These are phyloP conservation scores for Agrilus planipennis DNA, from an alignment of 1,140 invertebrate genomes.

Conservation along the genomic window DNA sequence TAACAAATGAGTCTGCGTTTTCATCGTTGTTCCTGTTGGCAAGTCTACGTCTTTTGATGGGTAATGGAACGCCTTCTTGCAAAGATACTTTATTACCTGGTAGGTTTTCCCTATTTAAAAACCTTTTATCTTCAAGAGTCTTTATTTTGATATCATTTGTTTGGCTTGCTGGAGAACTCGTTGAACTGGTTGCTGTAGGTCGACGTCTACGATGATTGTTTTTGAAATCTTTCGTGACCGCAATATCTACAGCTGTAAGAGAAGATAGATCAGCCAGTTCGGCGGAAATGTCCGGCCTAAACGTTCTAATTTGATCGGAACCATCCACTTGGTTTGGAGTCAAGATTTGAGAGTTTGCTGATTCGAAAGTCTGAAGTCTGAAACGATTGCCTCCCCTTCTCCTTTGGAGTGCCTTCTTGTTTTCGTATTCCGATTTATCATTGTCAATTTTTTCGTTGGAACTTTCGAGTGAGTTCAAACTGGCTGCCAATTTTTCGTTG, in stretches of 20 bases:
- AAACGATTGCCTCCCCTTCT: constrained; percentile 1
- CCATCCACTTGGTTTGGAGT: not conserved
- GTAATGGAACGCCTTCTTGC: too few species aligned
- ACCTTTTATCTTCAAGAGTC: too few species aligned
- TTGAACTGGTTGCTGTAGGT: constrained; percentile 10
- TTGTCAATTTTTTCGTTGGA: constrained; percentile 2
- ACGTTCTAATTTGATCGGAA: constrained; percentile 8
- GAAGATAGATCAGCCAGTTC: constrained; percentile 33
- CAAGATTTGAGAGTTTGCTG: too few species aligned
- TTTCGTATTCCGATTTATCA: constrained; percentile 4
- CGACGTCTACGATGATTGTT: too few species aligned
- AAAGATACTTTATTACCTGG: too few species aligned
- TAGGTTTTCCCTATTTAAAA: too few species aligned
- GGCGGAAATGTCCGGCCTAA: constrained; percentile 20
- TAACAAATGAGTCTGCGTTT: too few species aligned
- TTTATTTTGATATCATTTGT: too few species aligned
- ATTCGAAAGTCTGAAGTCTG: constrained; percentile 4
- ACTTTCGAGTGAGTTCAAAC: not conserved
- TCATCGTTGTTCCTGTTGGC: too few species aligned
- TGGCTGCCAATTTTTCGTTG: not conserved
- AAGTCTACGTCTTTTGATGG: too few species aligned
- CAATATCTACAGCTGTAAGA: constrained; percentile 30
- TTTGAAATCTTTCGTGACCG: too few species aligned
- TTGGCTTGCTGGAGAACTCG: too few species aligned
- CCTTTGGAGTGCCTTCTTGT: not conserved